Base-by-base conservation (phyloP, 2,113 vertebrate species). In the Prolemur simus region DNA sequence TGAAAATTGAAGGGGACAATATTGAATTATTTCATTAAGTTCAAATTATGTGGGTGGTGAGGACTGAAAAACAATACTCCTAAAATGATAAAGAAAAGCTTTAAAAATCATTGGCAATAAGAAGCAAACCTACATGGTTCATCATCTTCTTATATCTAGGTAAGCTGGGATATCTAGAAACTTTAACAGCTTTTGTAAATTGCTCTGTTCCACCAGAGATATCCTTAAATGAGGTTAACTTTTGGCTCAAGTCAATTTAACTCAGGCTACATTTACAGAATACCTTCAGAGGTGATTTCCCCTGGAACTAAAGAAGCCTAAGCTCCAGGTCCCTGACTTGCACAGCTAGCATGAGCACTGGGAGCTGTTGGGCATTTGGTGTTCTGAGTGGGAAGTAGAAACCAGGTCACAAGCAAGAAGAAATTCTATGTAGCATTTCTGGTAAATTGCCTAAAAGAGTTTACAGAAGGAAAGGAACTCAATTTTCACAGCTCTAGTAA, bases 121-220 rank as follows among this genome's bases (percentile, higher is more conserved):
- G 37, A 77, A 90, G 32, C 34, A 82, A 47, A 81, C 7, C 87
- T 69, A 76, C 37, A 42, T 77, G 45, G 20, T 14, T 73, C 23
- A 56, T 63, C 12, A 66, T 47, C 73, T 58, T 66, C 20, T 45
- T 80, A 52, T 42, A 71, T 85, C 45, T 37, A 85, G 71, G 14
- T 87, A 76, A 93, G 37, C 68, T 82, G n/a, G 20, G 42, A n/a
- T 71, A 69, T 45, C 20, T 71, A 64, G 15, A 17, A 17, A 87
- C 87, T 91, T 93, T 77, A 95, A 95, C 13, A 81, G 42, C 20
- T 82, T 81, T 73, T 47, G 17, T 83, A 73, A 66, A 64, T 74
- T 80, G 64, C n/a, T 78, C 10, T 77, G 56, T 87, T 77, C 45
- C 69, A 88, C 21, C 37, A 94, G 34, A 94, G 39, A 49, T 80